Conservation (phyloP, 2,888 invertebrate genomes). For the Dolomedes plantarius region DNA sequence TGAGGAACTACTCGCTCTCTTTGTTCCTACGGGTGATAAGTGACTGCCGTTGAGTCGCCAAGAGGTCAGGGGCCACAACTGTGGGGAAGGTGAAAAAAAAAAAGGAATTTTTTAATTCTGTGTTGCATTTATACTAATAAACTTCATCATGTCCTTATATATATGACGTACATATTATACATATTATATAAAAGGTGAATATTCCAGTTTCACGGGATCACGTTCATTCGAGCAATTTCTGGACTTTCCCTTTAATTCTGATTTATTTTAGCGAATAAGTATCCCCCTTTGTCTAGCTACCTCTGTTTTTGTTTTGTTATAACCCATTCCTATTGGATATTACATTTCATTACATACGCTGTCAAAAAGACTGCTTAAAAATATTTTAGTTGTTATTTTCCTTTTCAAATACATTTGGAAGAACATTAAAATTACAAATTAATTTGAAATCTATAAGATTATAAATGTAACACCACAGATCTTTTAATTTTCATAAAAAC, state of each 20-base stretch:
- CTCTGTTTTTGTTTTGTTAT: too few species aligned
- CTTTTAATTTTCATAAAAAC: too few species aligned
- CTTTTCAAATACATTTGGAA: too few species aligned
- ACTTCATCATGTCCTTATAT: slow-evolving; percentile 72
- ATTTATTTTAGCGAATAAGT: neutral
- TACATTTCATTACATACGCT: too few species aligned
- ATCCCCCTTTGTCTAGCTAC: neutral
- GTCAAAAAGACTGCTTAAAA: too few species aligned
- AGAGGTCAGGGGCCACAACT: slow-evolving; percentile 5
- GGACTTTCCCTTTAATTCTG: neutral
- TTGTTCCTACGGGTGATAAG: slow-evolving; percentile 72
- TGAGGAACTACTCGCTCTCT: slow-evolving; percentile 68
- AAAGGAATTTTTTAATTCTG: slow-evolving; percentile 63
- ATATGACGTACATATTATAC: slow-evolving; percentile 71
- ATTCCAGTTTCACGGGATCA: slow-evolving; percentile 41
- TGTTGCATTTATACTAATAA: slow-evolving; percentile 72
- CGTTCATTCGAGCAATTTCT: slow-evolving; percentile 36
- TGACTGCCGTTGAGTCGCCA: slow-evolving; percentile 34
- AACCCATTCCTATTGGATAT: neutral
- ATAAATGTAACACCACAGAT: too few species aligned
- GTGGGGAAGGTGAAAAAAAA: slow-evolving; percentile 37
- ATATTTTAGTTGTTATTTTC: too few species aligned
- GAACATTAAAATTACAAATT: too few species aligned
- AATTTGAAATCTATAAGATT: too few species aligned
- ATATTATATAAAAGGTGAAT: slow-evolving; percentile 67